These are phyloP conservation scores for Palythoa caribaeorum DNA, from an alignment of 92 coral and sea anemone species.

Conservation along the genomic window DNA sequence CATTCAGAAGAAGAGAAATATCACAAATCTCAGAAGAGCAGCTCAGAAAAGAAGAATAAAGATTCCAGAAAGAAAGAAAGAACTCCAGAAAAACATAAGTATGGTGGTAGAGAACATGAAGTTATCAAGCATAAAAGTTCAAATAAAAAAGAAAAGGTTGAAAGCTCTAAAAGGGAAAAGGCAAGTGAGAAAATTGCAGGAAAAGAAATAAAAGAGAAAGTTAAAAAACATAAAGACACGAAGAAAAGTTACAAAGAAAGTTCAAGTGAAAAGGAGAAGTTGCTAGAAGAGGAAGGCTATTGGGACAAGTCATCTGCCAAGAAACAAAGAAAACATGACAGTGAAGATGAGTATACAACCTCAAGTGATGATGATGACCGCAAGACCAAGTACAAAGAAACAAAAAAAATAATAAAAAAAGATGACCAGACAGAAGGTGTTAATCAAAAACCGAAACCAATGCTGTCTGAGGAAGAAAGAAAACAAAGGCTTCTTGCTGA, in stretches of 20 bases:
- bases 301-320: neutral
- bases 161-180: neutral
- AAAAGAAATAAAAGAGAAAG: neutral
- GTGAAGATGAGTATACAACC: neutral
- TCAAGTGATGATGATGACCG: slow-evolving; percentile 1
- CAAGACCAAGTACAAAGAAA: neutral
- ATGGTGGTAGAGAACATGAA: neutral
- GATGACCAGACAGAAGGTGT: neutral
- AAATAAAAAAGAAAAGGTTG: neutral
- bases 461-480: neutral
- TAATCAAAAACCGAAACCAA: neutral
- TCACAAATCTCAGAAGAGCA: slow-evolving; percentile 19
- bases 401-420: neutral
- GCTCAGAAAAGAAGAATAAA: neutral
- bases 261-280: neutral
- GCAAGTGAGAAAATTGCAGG: neutral
- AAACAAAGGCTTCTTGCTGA: slow-evolving; percentile 21
- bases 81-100: slow-evolving; percentile 14
- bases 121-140: neutral
- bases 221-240: neutral
- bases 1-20: slow-evolving; percentile 16
- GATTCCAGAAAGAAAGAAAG: slow-evolving; percentile 4
- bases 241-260: slow-evolving; percentile 16
- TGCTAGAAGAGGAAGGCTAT: neutral
- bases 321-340: neutral